A percentile compares a stretch with the other conserved stretches of the same genome.
Evolutionary conservation across 2,888 invertebrate species (phyloP).

Genomic region (Macrophya annulata): DNA sequence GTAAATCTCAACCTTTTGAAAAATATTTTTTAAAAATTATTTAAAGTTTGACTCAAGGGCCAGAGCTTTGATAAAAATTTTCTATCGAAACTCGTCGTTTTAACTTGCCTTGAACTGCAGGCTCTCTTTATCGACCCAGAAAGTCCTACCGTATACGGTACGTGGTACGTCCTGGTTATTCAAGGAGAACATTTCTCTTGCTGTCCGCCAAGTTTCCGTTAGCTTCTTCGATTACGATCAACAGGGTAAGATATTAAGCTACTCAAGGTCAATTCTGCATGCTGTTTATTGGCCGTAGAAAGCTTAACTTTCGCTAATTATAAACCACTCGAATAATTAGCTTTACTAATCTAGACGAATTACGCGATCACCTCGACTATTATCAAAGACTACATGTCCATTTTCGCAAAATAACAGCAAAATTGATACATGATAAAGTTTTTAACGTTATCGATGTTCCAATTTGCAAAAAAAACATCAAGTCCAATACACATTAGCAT

Average conservation of each 20-base stretch:
- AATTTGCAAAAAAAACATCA: no score
- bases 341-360: no score
- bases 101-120: conserved; percentile 7
- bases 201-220: conserved; percentile 49
- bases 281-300: conserved; percentile 12
- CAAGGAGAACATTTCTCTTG: conserved; percentile 45
- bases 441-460: no score
- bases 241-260: conserved; percentile 1
- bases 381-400: no score
- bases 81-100: neutral
- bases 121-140: conserved; percentile 42
- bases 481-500: no score
- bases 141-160: conserved; percentile 16
- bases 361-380: no score
- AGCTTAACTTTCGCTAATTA: neutral
- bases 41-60: neutral
- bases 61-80: neutral
- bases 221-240: conserved; percentile 41
- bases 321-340: neutral
- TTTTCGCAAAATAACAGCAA: no score
- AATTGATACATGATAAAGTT: no score
- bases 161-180: conserved; percentile 21
- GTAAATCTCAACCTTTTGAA: neutral
- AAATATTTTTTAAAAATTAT: neutral
- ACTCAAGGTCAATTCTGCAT: conserved; percentile 29